Conservation (phyloP, 2,797 vertebrate genomes). For the Pangasius krempfi region DNA sequence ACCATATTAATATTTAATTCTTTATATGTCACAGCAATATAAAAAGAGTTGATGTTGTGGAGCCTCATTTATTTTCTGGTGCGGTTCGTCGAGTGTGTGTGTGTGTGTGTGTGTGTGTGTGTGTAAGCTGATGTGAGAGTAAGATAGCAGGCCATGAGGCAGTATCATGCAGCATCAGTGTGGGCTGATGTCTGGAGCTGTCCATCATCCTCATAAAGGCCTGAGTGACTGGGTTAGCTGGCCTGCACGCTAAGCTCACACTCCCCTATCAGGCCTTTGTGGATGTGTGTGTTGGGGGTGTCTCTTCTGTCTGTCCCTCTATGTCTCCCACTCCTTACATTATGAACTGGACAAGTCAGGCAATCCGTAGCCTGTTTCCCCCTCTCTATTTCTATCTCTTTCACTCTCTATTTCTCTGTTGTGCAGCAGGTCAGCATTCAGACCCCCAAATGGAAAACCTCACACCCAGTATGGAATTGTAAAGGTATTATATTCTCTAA, state of each 20-base stretch:
- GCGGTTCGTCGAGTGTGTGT: constrained; percentile 44
- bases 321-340: neutral
- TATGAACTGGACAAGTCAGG: neutral
- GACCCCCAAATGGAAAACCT: neutral
- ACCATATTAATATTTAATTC: constrained; percentile 80
- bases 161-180: constrained; percentile 49
- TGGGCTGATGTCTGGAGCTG: constrained; percentile 44
- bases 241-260: constrained; percentile 15
- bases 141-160: constrained; percentile 39
- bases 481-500: neutral
- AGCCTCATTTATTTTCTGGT: constrained; percentile 67
- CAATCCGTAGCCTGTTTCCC: neutral
- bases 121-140: constrained; percentile 39
- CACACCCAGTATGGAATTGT: neutral
- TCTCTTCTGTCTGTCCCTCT: neutral
- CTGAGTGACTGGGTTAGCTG: constrained; percentile 40
- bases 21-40: constrained; percentile 76
- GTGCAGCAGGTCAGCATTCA: neutral
- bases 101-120: constrained; percentile 48
- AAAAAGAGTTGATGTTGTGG: constrained; percentile 70
- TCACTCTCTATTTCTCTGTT: neutral
- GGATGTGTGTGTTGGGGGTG: constrained; percentile 32
- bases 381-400: neutral
- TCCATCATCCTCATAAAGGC: constrained; percentile 52
- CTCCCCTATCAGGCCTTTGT: constrained; percentile 33